phyloP scores from a whole-genome alignment of 2,888 invertebrate species.

The Tenodera sinensis region DNA sequence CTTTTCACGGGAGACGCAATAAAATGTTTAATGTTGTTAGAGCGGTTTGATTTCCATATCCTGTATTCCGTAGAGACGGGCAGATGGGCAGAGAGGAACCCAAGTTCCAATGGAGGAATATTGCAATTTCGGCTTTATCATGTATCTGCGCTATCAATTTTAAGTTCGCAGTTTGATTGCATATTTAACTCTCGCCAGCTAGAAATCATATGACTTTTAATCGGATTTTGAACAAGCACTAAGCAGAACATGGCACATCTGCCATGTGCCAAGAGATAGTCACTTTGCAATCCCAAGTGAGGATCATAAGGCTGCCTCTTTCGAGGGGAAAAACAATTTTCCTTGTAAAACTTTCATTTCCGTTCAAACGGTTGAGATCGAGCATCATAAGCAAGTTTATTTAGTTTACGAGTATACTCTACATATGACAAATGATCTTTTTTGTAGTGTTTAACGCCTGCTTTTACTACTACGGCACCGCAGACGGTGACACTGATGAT shows the following conservation, averaged over 20 bases:
- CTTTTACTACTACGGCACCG: no score
- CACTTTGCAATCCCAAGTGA: not conserved
- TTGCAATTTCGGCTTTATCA: not conserved
- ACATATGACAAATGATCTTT: no score
- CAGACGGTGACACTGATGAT: no score
- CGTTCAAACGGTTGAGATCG: no score
- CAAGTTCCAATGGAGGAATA: not conserved
- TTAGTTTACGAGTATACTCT: no score
- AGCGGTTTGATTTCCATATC: conserved; percentile 1
- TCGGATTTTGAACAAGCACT: not conserved
- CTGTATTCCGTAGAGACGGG: not conserved
- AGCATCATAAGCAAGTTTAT: no score
- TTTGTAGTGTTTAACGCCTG: no score
- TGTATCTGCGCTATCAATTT: not conserved
- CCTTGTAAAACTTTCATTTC: no score
- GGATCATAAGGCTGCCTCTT: no score
- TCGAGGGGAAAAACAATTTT: no score
- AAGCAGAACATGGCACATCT: not conserved
- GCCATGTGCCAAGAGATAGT: not conserved
- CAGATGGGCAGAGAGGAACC: not conserved
- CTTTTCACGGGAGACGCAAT: conserved; percentile 5
- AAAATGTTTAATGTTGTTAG: not conserved
- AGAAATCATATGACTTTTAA: not conserved
- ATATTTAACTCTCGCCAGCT: not conserved
- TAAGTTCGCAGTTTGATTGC: not conserved